These are phyloP conservation scores for Coreius guichenoti DNA, from an alignment of 2,797 vertebrate genomes.

Conservation along the genomic window DNA sequence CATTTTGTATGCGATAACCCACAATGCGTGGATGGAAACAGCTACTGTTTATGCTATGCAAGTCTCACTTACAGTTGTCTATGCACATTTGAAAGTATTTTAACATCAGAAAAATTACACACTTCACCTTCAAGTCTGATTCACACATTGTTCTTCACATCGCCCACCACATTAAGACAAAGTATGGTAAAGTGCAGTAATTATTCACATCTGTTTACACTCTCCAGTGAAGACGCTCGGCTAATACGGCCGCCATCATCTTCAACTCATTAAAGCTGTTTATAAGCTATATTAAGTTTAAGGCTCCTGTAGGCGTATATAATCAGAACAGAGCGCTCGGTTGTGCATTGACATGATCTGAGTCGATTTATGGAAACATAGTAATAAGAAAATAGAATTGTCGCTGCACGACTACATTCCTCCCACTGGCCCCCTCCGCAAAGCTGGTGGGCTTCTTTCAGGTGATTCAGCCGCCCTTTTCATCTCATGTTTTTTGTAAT, in stretches of 20 bases:
- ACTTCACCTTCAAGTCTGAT: conserved; percentile 26
- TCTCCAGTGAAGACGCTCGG: conserved; percentile 42
- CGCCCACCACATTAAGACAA: conserved; percentile 53
- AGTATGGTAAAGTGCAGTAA: conserved; percentile 60
- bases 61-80: neutral
- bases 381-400: conserved; percentile 35
- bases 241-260: conserved; percentile 53
- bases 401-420: conserved; percentile 34
- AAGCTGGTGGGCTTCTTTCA: conserved; percentile 28
- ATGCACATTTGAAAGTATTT: neutral
- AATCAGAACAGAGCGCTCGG: conserved; percentile 72
- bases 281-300: conserved; percentile 76
- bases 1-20: neutral
- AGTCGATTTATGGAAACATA: conserved; percentile 66
- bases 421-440: neutral
- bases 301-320: conserved; percentile 73
- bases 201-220: conserved; percentile 66
- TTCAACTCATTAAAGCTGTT: conserved; percentile 78
- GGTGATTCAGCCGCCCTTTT: conserved; percentile 22
- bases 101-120: neutral
- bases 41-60: neutral
- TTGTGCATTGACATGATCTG: conserved; percentile 61
- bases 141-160: conserved; percentile 52
- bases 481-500: conserved; percentile 27
- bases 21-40: neutral